These are phyloP conservation scores for Dolichopus griseipennis DNA, from an alignment of 2,888 invertebrate genomes.

Conservation along the genomic window DNA sequence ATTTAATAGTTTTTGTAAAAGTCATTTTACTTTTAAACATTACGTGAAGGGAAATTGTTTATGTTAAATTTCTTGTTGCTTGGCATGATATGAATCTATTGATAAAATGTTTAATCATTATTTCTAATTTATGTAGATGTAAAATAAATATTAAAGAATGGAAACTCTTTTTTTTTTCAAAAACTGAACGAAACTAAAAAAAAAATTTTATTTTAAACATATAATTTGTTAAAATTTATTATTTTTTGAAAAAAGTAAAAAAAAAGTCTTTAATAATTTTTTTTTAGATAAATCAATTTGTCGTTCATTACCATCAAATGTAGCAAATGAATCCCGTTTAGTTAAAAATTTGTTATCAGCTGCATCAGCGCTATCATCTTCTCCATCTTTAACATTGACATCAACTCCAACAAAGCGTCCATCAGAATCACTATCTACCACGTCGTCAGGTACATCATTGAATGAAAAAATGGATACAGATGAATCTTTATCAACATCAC, in stretches of 20 bases:
- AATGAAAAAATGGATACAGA: constrained; percentile 32
- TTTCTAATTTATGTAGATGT: no score
- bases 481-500: constrained; percentile 33
- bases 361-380: constrained; percentile 19
- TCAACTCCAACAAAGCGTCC: constrained; percentile 12
- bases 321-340: constrained; percentile 36
- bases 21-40: no score
- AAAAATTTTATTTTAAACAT: constrained; percentile 9
- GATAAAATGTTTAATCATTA: no score
- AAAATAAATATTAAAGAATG: no score
- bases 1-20: no score
- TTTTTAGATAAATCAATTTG: constrained; percentile 16
- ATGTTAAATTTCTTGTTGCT: no score
- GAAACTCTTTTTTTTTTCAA: no score
- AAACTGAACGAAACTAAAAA: background rate
- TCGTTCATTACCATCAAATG: constrained; percentile 27
- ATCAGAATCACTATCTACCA: constrained; percentile 18
- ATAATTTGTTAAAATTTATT: background rate
- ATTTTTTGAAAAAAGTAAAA: background rate
- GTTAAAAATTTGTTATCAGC: constrained; percentile 26
- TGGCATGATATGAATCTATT: no score
- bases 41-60: no score
- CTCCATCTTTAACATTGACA: constrained; percentile 14
- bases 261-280: background rate
- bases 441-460: constrained; percentile 16